Percentiles rank a stretch among this genome's conserved stretches.
Conservation (phyloP, 2,113 vertebrate genomes). For the Pseudonaja textilis region DNA sequence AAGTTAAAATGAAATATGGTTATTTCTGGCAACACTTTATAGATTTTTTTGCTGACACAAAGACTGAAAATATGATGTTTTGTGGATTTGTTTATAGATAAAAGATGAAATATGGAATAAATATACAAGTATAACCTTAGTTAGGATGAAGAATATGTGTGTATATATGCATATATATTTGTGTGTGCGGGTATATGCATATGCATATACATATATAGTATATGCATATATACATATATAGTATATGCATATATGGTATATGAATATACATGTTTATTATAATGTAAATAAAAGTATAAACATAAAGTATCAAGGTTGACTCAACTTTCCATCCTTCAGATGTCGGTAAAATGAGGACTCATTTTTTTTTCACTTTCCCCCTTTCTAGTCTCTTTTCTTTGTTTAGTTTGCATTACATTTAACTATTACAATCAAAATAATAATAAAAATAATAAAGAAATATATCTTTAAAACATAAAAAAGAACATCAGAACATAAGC, state of each 20-base stretch:
- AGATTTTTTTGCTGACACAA: background rate
- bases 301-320: background rate
- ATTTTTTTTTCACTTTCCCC: background rate
- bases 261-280: background rate
- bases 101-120: background rate
- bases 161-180: background rate
- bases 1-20: background rate
- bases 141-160: background rate
- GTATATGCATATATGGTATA: no score
- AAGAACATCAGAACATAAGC: background rate
- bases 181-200: background rate
- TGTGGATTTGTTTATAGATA: background rate
- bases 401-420: background rate
- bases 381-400: background rate
- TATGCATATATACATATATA: no score
- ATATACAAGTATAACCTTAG: background rate
- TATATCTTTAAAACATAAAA: background rate
- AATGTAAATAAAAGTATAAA: background rate
- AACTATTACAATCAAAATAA: background rate
- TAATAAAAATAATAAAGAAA: background rate
- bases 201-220: no score
- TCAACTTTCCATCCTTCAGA: no score
- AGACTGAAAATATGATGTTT: background rate
- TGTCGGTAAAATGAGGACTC: no score
- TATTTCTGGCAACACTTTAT: background rate